Conservation (phyloP, 2,888 invertebrate species). For the Idaea aversata region DNA sequence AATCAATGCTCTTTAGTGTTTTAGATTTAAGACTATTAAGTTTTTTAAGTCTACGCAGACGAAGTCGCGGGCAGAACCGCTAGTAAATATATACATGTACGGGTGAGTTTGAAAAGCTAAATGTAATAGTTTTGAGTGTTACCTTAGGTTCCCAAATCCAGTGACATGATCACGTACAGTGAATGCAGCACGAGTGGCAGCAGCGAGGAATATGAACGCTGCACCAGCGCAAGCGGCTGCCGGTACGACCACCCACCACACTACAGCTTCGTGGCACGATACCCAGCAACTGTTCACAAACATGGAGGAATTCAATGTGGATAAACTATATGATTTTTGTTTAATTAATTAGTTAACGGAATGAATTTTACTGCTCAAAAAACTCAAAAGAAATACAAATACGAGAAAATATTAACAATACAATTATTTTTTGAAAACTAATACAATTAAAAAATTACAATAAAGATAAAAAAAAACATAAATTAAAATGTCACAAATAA, state of each 20-base stretch:
- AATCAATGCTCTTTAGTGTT: slow-evolving; percentile 7
- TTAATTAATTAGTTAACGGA: too few relatives aligned
- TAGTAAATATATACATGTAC: too few relatives aligned
- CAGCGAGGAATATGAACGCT: slow-evolving; percentile 89
- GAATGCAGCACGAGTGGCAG: slow-evolving; percentile 94
- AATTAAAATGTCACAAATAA: too few relatives aligned
- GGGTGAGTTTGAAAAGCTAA: background rate
- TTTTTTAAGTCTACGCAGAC: too few relatives aligned
- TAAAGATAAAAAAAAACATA: too few relatives aligned
- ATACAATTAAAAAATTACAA: too few relatives aligned
- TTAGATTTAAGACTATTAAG: too few relatives aligned
- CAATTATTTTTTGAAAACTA: too few relatives aligned
- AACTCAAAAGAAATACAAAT: too few relatives aligned
- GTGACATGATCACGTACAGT: slow-evolving; percentile 93
- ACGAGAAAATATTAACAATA: too few relatives aligned
- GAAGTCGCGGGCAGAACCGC: too few relatives aligned
- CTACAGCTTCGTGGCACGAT: slow-evolving; percentile 94
- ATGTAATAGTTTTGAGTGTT: slow-evolving; percentile 13
- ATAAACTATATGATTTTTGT: background rate
- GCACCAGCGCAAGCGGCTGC: slow-evolving; percentile 88
- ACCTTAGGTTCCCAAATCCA: slow-evolving; percentile 91
- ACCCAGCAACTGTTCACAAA: slow-evolving; percentile 90
- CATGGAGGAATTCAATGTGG: background rate
- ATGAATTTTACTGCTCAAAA: too few relatives aligned
- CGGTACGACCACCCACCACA: slow-evolving; percentile 97